Conservation (phyloP, 2,888 invertebrate genomes). For the Globia sparganii region DNA sequence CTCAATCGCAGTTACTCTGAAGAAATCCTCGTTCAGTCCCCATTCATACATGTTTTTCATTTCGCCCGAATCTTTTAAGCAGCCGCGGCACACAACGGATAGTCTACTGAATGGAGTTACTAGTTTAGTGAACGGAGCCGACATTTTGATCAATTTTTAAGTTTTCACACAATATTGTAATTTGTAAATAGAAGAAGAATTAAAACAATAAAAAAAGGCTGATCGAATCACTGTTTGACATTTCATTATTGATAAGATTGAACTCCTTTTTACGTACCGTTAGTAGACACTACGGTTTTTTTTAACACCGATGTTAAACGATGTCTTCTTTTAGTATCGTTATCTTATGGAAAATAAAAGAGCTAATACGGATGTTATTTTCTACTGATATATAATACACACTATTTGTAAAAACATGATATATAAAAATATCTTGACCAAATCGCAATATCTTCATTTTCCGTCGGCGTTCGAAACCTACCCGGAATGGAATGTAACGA, state of each 20-base stretch:
- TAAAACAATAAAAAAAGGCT: too few species aligned
- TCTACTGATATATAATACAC: background rate
- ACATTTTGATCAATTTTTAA: conserved; percentile 66
- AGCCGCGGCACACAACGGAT: conserved; percentile 81
- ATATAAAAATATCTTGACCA: too few species aligned
- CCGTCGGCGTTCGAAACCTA: fast-evolving
- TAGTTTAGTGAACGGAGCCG: conserved; percentile 70
- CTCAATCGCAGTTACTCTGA: conserved; percentile 77
- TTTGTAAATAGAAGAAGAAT: too few species aligned
- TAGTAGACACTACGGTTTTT: background rate
- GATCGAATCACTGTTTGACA: background rate
- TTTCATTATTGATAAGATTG: conserved; percentile 17
- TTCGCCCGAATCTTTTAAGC: conserved; percentile 78
- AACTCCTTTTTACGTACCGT: conserved; percentile 17
- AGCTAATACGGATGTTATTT: fast-evolving
- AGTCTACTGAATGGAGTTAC: conserved; percentile 68
- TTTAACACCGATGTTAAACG: background rate
- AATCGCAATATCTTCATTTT: background rate
- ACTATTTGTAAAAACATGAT: too few species aligned
- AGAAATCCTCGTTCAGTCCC: conserved; percentile 79
- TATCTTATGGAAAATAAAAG: background rate
- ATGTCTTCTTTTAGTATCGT: background rate
- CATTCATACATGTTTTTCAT: conserved; percentile 86
- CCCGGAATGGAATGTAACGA: conserved; percentile 1
- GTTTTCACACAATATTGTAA: background rate